Evolutionary conservation across 2,888 invertebrate species (phyloP), one percentile per base, ranked within the genome.

Genomic region (Cremastinae sp.): DNA sequence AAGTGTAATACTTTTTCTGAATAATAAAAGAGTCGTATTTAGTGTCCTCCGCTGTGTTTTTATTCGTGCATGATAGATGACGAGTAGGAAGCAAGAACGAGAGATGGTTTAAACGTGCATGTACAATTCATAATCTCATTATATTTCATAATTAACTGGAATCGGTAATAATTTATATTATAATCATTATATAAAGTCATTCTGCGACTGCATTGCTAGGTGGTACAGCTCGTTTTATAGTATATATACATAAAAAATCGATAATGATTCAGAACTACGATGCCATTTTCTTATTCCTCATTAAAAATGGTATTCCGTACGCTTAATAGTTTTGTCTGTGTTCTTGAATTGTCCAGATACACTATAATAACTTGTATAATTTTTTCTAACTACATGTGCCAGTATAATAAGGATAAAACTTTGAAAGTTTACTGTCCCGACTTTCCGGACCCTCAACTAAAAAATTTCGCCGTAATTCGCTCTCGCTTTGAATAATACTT

Each of bases 161-260:
- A 76, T 78, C 74, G 12, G 65, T 77, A 74, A 53, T 78, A 76
- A 74, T 74, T 70, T 65, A 62, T 74, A 73, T 77, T 62, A 74
- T 74, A 77, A 78, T 78, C 66, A 75, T 74, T 76, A 75, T 76
- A 78, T 77, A 78, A 78, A 79, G 78, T 74, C 73, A 69, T 70
- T 66, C 58, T 62, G 49, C 16, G 75, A 75, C 77, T 69, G 72
- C 73, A 73, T 74, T 68, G 49, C 75, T 79, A 75, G 66, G 49
- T 73, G 73, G 72, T 79, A 78, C 75, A 73, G 72, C 75, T 80
- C 74, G 4, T 47, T 64, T 74, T 51, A 58, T 69, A 76, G 70
- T 74, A 70, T 72, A 75, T 75, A 79, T 78, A 79, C 69, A 80
- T 64, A 78, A 78, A 78, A 78, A 76, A 75, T 68, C 56, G 65